These are phyloP conservation scores for Delia radicum DNA, from an alignment of 1,140 invertebrate genomes.

Conservation along the genomic window DNA sequence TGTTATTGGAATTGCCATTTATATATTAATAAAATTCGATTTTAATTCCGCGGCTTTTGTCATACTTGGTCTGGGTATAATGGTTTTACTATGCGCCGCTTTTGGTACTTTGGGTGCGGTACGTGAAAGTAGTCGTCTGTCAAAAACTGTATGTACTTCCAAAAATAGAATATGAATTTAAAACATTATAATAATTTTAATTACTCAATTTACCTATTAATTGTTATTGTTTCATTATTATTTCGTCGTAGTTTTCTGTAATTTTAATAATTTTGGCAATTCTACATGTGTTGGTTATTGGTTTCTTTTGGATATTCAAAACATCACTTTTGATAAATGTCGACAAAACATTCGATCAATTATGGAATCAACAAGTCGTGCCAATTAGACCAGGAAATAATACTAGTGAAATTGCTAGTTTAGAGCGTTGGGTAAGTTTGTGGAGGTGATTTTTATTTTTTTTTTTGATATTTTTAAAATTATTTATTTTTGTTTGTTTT, in stretches of 20 bases:
- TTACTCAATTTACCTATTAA: background rate
- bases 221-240: background rate
- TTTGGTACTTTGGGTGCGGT: slow-evolving; percentile 42
- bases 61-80: slow-evolving; percentile 38
- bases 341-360: slow-evolving; percentile 43
- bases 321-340: slow-evolving; percentile 45
- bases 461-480: background rate
- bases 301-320: slow-evolving; percentile 48
- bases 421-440: slow-evolving; percentile 49
- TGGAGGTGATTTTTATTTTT: background rate
- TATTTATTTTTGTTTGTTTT: background rate
- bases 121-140: slow-evolving; percentile 44
- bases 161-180: background rate
- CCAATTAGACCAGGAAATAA: slow-evolving; percentile 47
- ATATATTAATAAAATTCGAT: slow-evolving; percentile 43
- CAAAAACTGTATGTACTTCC: slow-evolving; percentile 36
- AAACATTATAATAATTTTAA: background rate
- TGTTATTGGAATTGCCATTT: slow-evolving; percentile 39
- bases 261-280: slow-evolving; percentile 39
- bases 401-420: slow-evolving; percentile 43
- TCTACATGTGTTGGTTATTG: slow-evolving; percentile 38
- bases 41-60: slow-evolving; percentile 42
- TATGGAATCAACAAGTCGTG: slow-evolving; percentile 45
- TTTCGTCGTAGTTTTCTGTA: slow-evolving; percentile 40
- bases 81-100: slow-evolving; percentile 34